A percentile compares a stretch with the other conserved stretches of the same genome.
Conservation (phyloP, 2,888 invertebrate species). For the Scaptodrosophila latifasciaeformis region DNA sequence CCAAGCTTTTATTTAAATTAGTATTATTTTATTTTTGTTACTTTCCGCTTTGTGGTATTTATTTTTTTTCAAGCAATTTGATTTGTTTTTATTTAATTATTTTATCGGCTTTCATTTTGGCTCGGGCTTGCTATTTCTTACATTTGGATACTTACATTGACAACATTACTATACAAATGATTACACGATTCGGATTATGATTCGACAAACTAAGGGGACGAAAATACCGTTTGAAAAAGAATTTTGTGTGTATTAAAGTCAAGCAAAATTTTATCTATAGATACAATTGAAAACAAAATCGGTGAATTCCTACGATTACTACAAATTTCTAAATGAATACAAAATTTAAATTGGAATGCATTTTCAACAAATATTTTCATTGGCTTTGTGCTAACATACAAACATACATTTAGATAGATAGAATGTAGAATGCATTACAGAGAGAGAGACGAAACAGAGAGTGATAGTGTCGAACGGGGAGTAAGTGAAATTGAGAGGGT, state of each 20-base stretch:
- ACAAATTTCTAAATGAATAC: conserved; percentile 1
- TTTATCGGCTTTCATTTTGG: no score
- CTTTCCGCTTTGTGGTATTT: conserved; percentile 34
- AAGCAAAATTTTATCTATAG: conserved; percentile 36
- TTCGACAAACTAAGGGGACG: conserved; percentile 24
- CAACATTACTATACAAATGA: conserved; percentile 56
- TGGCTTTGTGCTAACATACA: conserved; percentile 50
- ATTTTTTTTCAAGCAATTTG: conserved; percentile 31
- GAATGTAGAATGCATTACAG: no score
- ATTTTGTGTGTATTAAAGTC: conserved; percentile 26
- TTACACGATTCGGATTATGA: conserved; percentile 41
- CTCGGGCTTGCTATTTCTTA: conserved; percentile 21
- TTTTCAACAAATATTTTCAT: conserved; percentile 30
- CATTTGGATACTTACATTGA: conserved; percentile 58
- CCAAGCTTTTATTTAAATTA: conserved; percentile 60
- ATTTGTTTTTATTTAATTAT: conserved; percentile 19
- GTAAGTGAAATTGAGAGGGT: conserved; percentile 25
- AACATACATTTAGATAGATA: conserved; percentile 39
- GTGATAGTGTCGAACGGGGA: not conserved
- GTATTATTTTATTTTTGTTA: conserved; percentile 7
- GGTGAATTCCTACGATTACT: conserved; percentile 33
- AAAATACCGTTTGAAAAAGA: not conserved
- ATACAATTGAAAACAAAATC: not conserved
- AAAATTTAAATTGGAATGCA: conserved; percentile 19
- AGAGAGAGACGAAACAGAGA: conserved; percentile 12